Base-by-base conservation (phyloP, 2,888 invertebrate species). In the Heliconius hortense region DNA sequence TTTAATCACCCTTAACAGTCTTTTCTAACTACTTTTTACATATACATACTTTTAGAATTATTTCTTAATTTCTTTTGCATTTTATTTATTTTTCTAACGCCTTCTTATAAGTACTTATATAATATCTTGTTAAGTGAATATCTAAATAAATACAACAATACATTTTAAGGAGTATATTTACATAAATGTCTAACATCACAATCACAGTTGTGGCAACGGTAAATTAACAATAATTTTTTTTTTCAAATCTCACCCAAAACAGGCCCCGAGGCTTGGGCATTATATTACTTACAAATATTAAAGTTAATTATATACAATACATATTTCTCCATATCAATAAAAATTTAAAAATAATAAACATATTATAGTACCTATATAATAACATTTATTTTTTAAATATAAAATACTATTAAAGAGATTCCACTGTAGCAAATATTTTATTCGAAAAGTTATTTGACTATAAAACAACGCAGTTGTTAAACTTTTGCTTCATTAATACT, bases 401-500 rank as follows among this genome's bases (percentile, higher is more conserved):
- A 15, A 31, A 31, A 11, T 63, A 63, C 15, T 8, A 21, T 35
- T 4, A 63, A 59, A 28, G 63, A 64, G 35, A 64, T 35, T 64
- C 63, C 21, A 31, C n/a, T 31, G 11, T 13, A 64, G 39, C 35
- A 39, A 64, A 64, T 64, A 24, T 24, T 64, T 64, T 64, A 64
- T 64, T 39, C 7, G 4, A n/a, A 64, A 64, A 39, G 13, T 28
- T 56, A 31, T 26, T 43, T 72, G 21, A 31, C 24, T 53, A 66
- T 64, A 73, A 62, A 73, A 35, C 48, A 26, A 43, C 31, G 53
- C 7, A 53, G 13, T 53, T 28, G 21, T 28, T 68, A 28, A 67
- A 28, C 68, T 53, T 53, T 69, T 69, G n/a, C 56, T 2, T 31
- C 56, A 69, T 69, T 69, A 56, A 56, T 69, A n/a, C 69, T 56